phyloP scores from a whole-genome alignment of 2,797 vertebrate species.

The Alauda arvensis region DNA sequence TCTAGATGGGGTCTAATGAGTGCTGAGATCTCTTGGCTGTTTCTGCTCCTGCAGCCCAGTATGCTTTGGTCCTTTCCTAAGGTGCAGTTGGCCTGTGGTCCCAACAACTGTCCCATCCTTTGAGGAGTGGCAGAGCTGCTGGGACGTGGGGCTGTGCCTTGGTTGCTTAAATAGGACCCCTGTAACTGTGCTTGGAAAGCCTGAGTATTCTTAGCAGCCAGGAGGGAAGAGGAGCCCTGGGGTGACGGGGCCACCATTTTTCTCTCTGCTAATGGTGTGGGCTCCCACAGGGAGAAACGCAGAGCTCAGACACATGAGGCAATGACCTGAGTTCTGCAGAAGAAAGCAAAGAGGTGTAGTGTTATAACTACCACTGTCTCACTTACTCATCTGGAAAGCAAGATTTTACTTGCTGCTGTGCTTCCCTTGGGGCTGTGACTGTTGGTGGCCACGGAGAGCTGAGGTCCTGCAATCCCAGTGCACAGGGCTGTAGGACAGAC shows the following conservation, averaged over 20 bases:
- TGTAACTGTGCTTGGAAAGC: background rate
- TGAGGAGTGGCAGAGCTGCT: background rate
- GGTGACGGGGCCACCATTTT: background rate
- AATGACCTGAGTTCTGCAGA: background rate
- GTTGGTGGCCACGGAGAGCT: background rate
- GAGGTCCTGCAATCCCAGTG: background rate
- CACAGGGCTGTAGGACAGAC: background rate
- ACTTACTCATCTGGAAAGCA: slow-evolving; percentile 46
- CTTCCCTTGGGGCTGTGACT: background rate
- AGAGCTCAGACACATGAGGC: background rate
- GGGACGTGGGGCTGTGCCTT: background rate
- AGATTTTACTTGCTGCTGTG: background rate
- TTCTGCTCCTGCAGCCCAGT: background rate
- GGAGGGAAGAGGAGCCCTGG: background rate
- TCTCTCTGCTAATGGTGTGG: background rate
- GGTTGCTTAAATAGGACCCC: background rate
- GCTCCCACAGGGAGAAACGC: background rate
- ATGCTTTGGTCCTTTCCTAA: background rate
- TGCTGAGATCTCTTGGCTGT: background rate
- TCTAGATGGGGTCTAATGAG: background rate
- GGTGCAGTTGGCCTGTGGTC: background rate
- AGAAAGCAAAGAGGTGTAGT: background rate
- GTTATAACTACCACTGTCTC: background rate
- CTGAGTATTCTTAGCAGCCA: background rate
- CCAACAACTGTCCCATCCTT: background rate